Base-by-base conservation (phyloP, 2,113 vertebrate species). In the Leptobrachium ailaonicum region DNA sequence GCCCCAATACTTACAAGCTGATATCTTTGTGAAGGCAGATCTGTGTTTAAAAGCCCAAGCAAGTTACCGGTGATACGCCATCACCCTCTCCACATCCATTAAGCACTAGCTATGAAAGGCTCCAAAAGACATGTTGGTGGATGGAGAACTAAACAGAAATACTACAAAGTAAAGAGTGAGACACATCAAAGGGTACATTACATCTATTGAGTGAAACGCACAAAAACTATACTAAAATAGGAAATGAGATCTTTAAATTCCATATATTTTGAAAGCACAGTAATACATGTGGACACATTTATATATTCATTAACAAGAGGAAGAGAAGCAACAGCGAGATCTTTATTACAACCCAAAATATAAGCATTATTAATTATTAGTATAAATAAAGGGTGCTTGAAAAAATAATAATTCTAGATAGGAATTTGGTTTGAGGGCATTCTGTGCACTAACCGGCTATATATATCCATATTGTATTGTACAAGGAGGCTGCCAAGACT, bases 21-120 rank as follows among this genome's bases (percentile, higher is more conserved):
- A 80, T 73, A 80, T 66, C 71, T 66, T 53, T 73, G 41, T 74
- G 63, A 74, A 73, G 56, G 11, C 9, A 79, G 78, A 60, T 58
- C 47, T 80, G 71, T 74, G 71, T 80, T 80, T 80, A 80, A 73
- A 80, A 80, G 78, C 78, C 11, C 47, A 80, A 45, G 64, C 77
- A 73, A 73, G 70, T 67, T 79, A 79, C 67, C 73, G 77, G 40
- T 71, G 74, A 60, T 80, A 45, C 63, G 40, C 50, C 67, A 66
- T 73, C 74, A 74, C 71, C 70, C 63, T 68, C 78, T 80, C 41
- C 42, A 80, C 53, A 80, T 67, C 78, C 78, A 80, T 80, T 80
- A 74, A 63, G 12, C 54, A 58, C 73, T 80, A 67, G 58, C 50
- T 47, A 73, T 80, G 63, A 80, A 68, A 58, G 50, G 8, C 71